Conservation (phyloP, 2,888 invertebrate genomes). For the Steromphala cineraria region DNA sequence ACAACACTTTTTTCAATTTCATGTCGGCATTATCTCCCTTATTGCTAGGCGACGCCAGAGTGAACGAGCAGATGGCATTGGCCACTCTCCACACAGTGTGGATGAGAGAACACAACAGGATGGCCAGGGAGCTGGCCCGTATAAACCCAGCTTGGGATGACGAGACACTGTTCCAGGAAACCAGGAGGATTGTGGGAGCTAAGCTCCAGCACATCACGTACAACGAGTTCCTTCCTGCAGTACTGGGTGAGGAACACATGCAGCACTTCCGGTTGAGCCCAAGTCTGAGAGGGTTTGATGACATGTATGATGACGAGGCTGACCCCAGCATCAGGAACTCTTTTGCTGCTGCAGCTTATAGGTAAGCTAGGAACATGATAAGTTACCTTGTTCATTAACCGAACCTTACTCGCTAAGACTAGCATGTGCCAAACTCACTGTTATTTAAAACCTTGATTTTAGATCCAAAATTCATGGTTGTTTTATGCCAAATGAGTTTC, state of each 20-base stretch:
- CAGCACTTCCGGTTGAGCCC: conserved; percentile 78
- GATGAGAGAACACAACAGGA: conserved; percentile 88
- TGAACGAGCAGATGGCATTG: conserved; percentile 90
- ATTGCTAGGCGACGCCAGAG: conserved; percentile 83
- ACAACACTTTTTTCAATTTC: no score
- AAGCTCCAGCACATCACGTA: conserved; percentile 78
- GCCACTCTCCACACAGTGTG: conserved; percentile 90
- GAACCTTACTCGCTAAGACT: no score
- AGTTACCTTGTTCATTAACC: no score
- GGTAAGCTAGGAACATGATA: conserved; percentile 73
- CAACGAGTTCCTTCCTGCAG: conserved; percentile 82
- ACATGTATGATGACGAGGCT: conserved; percentile 86
- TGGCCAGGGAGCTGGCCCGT: conserved; percentile 80
- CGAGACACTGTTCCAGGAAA: conserved; percentile 77
- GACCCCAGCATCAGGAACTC: conserved; percentile 88
- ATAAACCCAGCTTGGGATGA: conserved; percentile 89
- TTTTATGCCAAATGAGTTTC: no score
- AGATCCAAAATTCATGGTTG: no score
- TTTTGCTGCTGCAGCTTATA: conserved; percentile 93
- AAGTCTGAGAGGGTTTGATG: conserved; percentile 84
- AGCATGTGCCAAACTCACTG: no score
- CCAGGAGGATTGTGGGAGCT: conserved; percentile 84
- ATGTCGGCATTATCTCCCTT: not conserved
- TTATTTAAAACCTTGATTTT: no score
- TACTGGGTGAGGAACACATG: conserved; percentile 80